Evolutionary conservation across 1,140 invertebrate species (phyloP), one percentile per base, ranked within the genome.

Genomic region (Lordiphosa stackelbergi): DNA sequence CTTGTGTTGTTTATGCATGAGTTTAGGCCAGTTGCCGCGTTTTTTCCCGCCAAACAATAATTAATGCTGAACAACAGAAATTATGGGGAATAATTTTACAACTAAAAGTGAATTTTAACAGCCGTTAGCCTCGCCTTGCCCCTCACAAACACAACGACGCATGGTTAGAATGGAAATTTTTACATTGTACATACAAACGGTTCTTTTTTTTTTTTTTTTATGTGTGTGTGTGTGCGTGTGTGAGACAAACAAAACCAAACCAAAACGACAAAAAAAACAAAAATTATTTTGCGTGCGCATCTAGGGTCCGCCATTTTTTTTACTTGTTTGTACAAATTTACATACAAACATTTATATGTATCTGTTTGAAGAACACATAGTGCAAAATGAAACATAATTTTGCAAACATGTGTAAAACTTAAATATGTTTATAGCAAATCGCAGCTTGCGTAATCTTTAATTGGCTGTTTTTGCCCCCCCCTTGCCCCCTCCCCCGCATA

Each of bases 221-320:
- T 54, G 46, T 62, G 19, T 19, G 19, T 19, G 19, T 19, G 19
- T 28, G 56, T 54, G 54, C 51, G 40, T 24, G 22, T 16, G 37
- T 45, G 52, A 43, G 37, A 68, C 48, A 57, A 60, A 62, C 66
- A 70, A 63, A 64, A 68, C 60, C 48, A 57, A 60, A 62, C 62
- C 65, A 63, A 64, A 68, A 28, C 48, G 66, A 69, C 66, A 65
- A 66, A 75, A 68, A 6, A 31, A 31, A 31, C 68, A 71, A 31
- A 71, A 71, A 73, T 54, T 83, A 83, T 79, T 79, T 79, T 79
- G 75, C 75, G 75, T 79, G 75, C 75, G 75, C 75, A 79, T 79
- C 77, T 71, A 64, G 54, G 71, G 19, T 71, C 59, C 75, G 75
- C 75, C 75, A 83, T 79, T 81, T 79, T 77, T 69, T 75, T 64